Conservation (phyloP, 2,888 invertebrate genomes). For the Chrysotoxum bicinctum region DNA sequence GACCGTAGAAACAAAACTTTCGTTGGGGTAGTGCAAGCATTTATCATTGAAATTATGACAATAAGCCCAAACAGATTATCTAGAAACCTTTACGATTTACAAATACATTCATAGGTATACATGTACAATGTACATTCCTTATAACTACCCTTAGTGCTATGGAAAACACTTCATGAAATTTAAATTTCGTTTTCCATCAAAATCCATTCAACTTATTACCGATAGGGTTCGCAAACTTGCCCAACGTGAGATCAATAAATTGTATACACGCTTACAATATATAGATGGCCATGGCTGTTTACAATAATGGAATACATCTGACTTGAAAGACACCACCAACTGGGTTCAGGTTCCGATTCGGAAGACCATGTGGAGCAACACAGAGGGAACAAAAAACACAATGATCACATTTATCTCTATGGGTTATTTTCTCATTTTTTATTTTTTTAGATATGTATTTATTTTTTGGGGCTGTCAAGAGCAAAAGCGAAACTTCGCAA, state of each 20-base stretch:
- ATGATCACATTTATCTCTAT: conserved; percentile 64
- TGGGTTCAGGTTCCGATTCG: conserved; percentile 17
- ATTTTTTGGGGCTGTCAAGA: conserved; percentile 36
- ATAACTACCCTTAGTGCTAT: not conserved
- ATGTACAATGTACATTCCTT: not conserved
- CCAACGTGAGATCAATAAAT: conserved; percentile 57
- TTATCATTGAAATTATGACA: not conserved
- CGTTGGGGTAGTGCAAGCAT: not conserved
- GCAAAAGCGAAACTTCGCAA: conserved; percentile 70
- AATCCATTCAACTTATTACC: conserved; percentile 9
- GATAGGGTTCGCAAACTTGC: conserved; percentile 24
- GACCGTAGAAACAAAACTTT: conserved; percentile 41
- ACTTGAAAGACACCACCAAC: conserved; percentile 29
- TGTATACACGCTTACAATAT: conserved; percentile 20
- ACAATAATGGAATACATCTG: conserved; percentile 14
- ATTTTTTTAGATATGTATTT: not conserved
- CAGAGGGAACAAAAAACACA: conserved; percentile 43
- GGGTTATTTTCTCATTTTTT: conserved; percentile 28
- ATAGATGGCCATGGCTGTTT: conserved; percentile 32
- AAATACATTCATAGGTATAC: too few relatives aligned
- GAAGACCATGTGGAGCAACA: conserved; percentile 41
- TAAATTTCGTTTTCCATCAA: conserved; percentile 4
- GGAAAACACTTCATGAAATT: conserved; percentile 14
- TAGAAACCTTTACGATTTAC: not conserved
- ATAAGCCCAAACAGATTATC: not conserved